Base-by-base conservation (phyloP, 2,797 vertebrate species). In the Cynopterus sphinx region DNA sequence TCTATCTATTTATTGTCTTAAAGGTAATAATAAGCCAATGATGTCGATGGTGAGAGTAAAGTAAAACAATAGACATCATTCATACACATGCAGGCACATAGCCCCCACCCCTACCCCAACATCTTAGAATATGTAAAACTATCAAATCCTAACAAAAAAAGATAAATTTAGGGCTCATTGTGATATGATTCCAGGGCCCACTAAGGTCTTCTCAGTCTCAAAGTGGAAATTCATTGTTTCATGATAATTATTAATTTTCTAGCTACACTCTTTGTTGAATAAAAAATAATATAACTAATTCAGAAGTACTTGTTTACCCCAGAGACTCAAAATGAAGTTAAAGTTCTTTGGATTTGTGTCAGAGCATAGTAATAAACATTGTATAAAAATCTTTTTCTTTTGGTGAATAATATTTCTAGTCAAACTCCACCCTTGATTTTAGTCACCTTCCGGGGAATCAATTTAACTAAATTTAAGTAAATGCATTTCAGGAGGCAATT, bases 381-480 rank as follows among this genome's bases (percentile, higher is more conserved):
- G 4, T 16, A 63, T 57, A 36, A 75, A 24, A 41, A 59, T 4
- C 9, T 24, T 83, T 94, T 90, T 61, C 5, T 92, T 36, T 77
- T 51, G 19, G 19, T 78, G 51, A 95, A 5, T 93, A 92, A 46
- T 67, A n/a, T 65, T 97, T 39, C 85, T 90, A 96, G 43, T 61
- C 78, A 26, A 65, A 39, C 16, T 21, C 65, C 90, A 88, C 11
- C 53, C 0, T 28, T 92, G n/a, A 24, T 95, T 92, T 65, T 19
- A 85, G 28, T 87, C 15, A 87, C 31, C 21, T 87, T 55, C 36
- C 74, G 22, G 49, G 5, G 15, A 92, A 84, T 77, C 90, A 82
- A 63, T 97, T 88, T 68, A 82, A 73, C 46, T 83, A 9, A 51
- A 95, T 94, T 33, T 57, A 75, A 49, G 77, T 79, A 41, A 97